Conservation (phyloP, 2,797 vertebrate genomes). For the Bucorvus abyssinicus region DNA sequence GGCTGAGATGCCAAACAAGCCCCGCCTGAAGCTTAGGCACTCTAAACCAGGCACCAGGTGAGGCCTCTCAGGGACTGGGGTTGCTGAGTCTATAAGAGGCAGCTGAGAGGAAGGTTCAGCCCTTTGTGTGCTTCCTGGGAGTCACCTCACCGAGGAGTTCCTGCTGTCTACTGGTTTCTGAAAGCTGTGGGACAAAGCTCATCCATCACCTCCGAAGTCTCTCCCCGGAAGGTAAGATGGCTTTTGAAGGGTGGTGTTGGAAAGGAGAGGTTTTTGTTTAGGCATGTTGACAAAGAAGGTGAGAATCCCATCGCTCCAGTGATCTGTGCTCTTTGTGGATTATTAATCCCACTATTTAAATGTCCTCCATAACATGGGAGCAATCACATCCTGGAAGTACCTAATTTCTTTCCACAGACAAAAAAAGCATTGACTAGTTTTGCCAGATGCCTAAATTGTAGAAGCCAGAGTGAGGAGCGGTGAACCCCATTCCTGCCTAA, state of each 20-base stretch:
- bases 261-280: neutral
- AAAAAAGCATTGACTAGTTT: neutral
- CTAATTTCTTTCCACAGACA: neutral
- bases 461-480: neutral
- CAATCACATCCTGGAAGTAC: neutral
- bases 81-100: neutral
- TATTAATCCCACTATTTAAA: neutral
- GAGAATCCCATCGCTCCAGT: no score
- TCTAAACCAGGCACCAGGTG: no score
- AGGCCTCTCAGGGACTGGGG: neutral
- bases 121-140: neutral
- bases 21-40: no score
- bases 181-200: neutral
- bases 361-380: neutral
- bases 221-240: neutral
- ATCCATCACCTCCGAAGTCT: neutral
- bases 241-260: neutral
- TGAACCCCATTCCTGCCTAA: neutral
- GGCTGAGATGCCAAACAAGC: no score
- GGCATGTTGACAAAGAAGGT: no score
- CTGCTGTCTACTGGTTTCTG: neutral
- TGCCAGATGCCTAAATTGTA: neutral
- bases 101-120: neutral
- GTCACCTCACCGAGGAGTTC: neutral
- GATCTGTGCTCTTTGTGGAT: neutral